Evolutionary conservation across 2,888 invertebrate species (phyloP).

Genomic region (Amiota minor): DNA sequence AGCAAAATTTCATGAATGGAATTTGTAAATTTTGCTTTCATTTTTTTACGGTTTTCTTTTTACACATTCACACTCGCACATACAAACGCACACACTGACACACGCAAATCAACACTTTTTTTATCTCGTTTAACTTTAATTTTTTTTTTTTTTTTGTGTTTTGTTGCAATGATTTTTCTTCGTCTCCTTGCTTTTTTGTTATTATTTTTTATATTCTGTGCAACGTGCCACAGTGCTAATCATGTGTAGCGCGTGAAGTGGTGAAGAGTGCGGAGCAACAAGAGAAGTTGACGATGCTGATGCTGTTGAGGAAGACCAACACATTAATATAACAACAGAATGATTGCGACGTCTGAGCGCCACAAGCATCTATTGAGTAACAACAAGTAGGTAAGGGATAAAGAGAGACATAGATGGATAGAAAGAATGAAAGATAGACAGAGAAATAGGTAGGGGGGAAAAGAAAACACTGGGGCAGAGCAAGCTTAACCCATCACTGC

Average conservation of each 20-base stretch:
- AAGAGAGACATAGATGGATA: not conserved
- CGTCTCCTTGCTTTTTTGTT: conserved; percentile 26
- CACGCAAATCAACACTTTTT: not conserved
- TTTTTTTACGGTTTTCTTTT: conserved; percentile 55
- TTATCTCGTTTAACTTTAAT: conserved; percentile 13
- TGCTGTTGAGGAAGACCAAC: conserved; percentile 11
- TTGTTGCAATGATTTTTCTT: conserved; percentile 18
- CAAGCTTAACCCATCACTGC: no score
- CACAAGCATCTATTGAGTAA: conserved; percentile 23
- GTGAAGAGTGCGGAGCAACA: conserved; percentile 1
- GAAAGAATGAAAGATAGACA: no score
- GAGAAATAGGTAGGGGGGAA: not conserved
- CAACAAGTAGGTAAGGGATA: not conserved
- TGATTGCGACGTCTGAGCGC: conserved; percentile 35
- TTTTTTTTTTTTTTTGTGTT: conserved; percentile 10
- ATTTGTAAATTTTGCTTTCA: conserved; percentile 72
- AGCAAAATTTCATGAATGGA: conserved; percentile 72
- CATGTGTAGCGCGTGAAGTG: conserved; percentile 52
- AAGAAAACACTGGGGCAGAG: not conserved
- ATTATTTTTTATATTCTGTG: conserved; percentile 31
- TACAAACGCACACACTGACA: no score
- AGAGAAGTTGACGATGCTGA: not conserved
- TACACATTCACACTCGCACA: not conserved
- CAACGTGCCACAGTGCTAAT: conserved; percentile 49
- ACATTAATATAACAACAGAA: conserved; percentile 36